These are phyloP conservation scores for Chrosomus eos DNA, from an alignment of 2,797 vertebrate species.

Conservation along the genomic window DNA sequence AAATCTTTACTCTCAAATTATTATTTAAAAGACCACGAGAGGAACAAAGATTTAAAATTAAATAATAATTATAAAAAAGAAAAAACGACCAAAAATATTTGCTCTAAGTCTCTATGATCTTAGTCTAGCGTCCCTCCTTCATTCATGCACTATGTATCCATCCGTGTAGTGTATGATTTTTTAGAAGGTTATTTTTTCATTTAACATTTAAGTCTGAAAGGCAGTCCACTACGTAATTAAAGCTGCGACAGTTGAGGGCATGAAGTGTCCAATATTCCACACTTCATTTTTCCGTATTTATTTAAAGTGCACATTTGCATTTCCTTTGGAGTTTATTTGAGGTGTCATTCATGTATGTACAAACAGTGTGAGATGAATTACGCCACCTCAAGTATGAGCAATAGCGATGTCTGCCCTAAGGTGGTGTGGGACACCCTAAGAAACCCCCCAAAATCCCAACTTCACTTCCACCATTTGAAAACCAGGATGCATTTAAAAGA, in stretches of 20 bases:
- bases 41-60: not conserved
- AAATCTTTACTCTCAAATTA: not conserved
- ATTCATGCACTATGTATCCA: not conserved
- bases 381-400: not conserved
- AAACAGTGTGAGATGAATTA: not conserved
- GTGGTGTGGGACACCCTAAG: not conserved
- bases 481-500: slow-evolving; percentile 22
- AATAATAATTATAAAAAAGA: too few species aligned
- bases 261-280: too few species aligned
- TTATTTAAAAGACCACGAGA: not conserved
- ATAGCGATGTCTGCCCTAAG: not conserved
- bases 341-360: not conserved
- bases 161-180: not conserved
- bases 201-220: not conserved
- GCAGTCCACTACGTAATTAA: not conserved
- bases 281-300: too few species aligned
- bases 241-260: not conserved
- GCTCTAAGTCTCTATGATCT: too few species aligned
- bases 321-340: too few species aligned
- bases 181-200: not conserved
- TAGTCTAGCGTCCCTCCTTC: not conserved
- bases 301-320: not conserved
- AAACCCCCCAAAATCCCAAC: not conserved
- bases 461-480: slow-evolving; percentile 33
- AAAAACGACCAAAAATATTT: too few species aligned